phyloP scores from a whole-genome alignment of 2,888 invertebrate species.

The Baronia brevicornis region DNA sequence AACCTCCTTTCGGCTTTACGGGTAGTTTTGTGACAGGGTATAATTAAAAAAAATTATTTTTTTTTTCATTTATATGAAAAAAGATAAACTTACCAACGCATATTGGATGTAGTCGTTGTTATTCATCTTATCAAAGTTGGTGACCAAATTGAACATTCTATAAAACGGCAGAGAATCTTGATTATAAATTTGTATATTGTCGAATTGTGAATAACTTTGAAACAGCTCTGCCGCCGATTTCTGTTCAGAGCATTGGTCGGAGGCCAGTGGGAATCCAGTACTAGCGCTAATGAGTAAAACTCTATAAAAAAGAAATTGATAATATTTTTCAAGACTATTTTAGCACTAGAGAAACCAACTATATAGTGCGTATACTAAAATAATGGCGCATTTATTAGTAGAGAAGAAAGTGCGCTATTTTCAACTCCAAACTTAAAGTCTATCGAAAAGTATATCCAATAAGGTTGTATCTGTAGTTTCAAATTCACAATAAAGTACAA shows the following conservation, averaged over 20 bases:
- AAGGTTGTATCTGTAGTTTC: no score
- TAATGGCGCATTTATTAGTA: no score
- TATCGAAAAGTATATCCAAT: no score
- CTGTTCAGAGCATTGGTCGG: slow-evolving; percentile 22
- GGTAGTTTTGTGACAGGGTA: no score
- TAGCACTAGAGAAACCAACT: neutral
- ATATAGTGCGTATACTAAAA: neutral
- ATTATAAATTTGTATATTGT: slow-evolving; percentile 49
- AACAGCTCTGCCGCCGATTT: slow-evolving; percentile 45
- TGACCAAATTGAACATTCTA: slow-evolving; percentile 81
- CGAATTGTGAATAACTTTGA: slow-evolving; percentile 40
- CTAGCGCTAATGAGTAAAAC: slow-evolving; percentile 74
- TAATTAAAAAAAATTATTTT: no score
- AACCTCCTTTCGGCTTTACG: no score
- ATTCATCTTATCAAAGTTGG: slow-evolving; percentile 82
- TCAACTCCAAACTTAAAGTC: no score
- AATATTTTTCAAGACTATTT: neutral
- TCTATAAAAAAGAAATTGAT: slow-evolving; percentile 34
- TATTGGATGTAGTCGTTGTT: slow-evolving; percentile 81
- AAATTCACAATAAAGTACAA: no score
- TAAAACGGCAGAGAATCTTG: slow-evolving; percentile 70
- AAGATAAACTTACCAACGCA: slow-evolving; percentile 74
- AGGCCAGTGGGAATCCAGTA: slow-evolving; percentile 45
- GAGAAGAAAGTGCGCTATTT: no score
- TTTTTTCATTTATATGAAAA: no score